Base-by-base conservation (phyloP, 1,140 invertebrate species). In the Pantala flavescens region DNA sequence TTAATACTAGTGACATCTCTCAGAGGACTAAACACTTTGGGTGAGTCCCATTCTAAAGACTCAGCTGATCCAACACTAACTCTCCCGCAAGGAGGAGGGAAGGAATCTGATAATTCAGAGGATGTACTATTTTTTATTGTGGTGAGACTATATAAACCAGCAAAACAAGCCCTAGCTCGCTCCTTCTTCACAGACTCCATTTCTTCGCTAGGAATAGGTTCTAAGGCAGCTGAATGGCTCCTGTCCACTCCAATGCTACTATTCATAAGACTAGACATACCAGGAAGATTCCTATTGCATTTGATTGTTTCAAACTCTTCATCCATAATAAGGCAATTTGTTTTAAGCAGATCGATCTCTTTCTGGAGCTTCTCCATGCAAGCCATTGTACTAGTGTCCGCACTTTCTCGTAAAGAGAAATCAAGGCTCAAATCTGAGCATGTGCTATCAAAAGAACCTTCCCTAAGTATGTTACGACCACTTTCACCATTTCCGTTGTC, bases 361-460 rank as follows among this genome's bases (percentile, higher is more conserved):
- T 77, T 70, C 72, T 80, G 79, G 23, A 81, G 72, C 76, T 78
- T 76, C 24, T 81, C 80, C 63, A 81, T 63, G 74, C 75, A 71
- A 21, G 71, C 71, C 49, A 78, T 74, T 23, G 78, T 79, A 16
- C 73, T 74, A 42, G 75, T 76, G 23, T 72, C 75, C 23, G 36
- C 73, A 11, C 71, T 73, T 24, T 80, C 78, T 16, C 73, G 73
- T 14, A 77, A 70, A 9, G 77, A 75, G 11, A 79, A 49, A 16
- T 81, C 80, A 7, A 79, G 73, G 73, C 80, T 81, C 12, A 80
- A 63, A n/a, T 80, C 80, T 19, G 80, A 81, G 63, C 77, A 77
- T 0, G 77, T 78, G 71, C 78, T 80, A 74, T 80, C 80, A 74
- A 81, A 76, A n/a, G 80, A 81, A 55, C 73, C 70, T 14, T 78